These are phyloP conservation scores for Drosophila melanogaster DNA, from an alignment of 1,140 invertebrate genomes.

Conservation along the genomic window DNA sequence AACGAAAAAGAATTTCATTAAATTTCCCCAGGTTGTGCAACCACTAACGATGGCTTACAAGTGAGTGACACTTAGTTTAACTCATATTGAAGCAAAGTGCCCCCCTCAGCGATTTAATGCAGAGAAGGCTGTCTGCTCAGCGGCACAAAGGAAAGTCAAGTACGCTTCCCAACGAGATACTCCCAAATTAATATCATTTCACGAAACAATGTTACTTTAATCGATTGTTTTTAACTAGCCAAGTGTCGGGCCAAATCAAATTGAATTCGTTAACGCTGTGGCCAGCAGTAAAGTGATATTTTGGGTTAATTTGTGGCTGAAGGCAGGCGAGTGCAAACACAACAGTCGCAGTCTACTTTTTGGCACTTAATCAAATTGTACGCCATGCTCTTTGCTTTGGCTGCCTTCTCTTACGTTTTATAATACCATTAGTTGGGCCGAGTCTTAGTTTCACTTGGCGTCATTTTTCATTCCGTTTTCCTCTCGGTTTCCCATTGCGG, in stretches of 20 bases:
- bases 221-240: too few relatives aligned
- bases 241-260: slow-evolving; percentile 17
- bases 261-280: slow-evolving; percentile 28
- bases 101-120: not conserved
- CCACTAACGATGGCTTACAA: slow-evolving; percentile 9
- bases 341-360: slow-evolving; percentile 29
- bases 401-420: slow-evolving; percentile 20
- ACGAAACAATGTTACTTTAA: too few relatives aligned
- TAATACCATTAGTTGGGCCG: slow-evolving; percentile 63
- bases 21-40: slow-evolving; percentile 20
- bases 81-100: not conserved
- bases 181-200: too few relatives aligned
- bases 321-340: slow-evolving; percentile 2
- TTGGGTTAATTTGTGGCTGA: not conserved
- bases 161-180: too few relatives aligned
- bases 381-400: slow-evolving; percentile 27
- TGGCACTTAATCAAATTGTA: slow-evolving; percentile 73
- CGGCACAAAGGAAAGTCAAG: too few relatives aligned
- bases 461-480: slow-evolving; percentile 70
- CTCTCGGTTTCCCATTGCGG: slow-evolving; percentile 13
- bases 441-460: slow-evolving; percentile 51
- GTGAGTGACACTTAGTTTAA: slow-evolving; percentile 22
- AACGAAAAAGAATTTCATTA: slow-evolving; percentile 35
- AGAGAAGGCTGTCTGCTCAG: too few relatives aligned
- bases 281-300: slow-evolving; percentile 9